Evolutionary conservation across 2,888 invertebrate genomes (phyloP).

Genomic region (Caenorhabditis angaria): DNA sequence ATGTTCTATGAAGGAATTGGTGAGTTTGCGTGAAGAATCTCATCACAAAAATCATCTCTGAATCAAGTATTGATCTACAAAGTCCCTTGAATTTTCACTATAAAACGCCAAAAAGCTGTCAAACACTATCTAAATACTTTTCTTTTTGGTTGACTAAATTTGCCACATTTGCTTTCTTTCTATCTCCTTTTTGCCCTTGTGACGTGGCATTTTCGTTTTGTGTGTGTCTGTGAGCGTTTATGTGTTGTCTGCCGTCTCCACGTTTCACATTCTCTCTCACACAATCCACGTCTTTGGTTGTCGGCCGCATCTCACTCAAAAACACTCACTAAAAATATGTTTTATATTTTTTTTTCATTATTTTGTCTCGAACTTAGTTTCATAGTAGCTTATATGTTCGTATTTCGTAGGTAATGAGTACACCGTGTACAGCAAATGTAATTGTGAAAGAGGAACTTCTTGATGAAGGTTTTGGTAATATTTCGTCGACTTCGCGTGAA

Average conservation of each 20-base stretch:
- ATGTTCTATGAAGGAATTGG: slow-evolving; percentile 39
- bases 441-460: too few species aligned
- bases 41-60: slow-evolving; percentile 1
- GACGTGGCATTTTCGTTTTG: slow-evolving; percentile 18
- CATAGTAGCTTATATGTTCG: too few species aligned
- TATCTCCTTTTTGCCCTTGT: slow-evolving; percentile 8
- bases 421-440: not conserved
- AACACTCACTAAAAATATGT: too few species aligned
- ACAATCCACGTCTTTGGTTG: slow-evolving; percentile 1
- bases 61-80: too few species aligned
- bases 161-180: not conserved
- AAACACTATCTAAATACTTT: not conserved
- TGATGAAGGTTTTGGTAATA: not conserved
- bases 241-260: not conserved
- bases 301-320: not conserved
- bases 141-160: not conserved
- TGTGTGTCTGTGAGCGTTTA: not conserved
- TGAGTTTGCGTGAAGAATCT: slow-evolving; percentile 9
- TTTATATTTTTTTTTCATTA: not conserved
- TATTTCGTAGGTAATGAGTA: not conserved
- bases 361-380: too few species aligned
- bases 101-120: slow-evolving; percentile 11
- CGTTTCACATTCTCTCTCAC: not conserved
- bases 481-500: slow-evolving; percentile 3
- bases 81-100: not conserved